Base-by-base conservation (phyloP, 2,113 vertebrate species). In the Ptychochromis oligacanthus region DNA sequence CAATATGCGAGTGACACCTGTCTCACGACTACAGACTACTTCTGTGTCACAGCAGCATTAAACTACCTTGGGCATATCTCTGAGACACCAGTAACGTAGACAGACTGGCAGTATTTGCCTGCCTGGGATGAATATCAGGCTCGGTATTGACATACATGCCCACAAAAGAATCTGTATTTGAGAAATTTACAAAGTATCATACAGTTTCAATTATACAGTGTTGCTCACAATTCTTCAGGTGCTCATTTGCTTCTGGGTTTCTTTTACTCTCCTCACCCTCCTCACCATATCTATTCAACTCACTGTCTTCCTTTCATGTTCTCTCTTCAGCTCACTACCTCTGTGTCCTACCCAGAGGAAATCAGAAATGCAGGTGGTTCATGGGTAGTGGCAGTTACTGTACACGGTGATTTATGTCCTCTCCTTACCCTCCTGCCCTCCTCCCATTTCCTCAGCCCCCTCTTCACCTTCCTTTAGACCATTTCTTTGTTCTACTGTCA, bases 331-430 rank as follows among this genome's bases (percentile, higher is more conserved):
- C 20, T 40, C 54, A 12, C 49, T 58, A 18, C 18, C 6, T 82
- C 55, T 76, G 62, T 56, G 9, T 70, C 46, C 65, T 79, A 65
- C 75, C 81, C 89, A 24, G 38, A 87, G 80, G 87, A 86, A 84
- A 84, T 82, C 86, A 85, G 70, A 87, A 60, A 79, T 81, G 24
- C 79, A 58, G 59, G 58, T 52, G 64, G 36, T 40, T 88, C 77
- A 78, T 64, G 40, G 13, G 52, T 72, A 49, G 60, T 49, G 76
- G 79, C 79, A 83, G 64, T 54, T 75, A 70, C 77, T 79, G 46
- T 81, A 62, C 82, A 60, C 56, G 0, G 75, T 91, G 91, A 89
- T 92, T 89, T 84, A 91, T 92, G 82, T 86, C 79, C 65, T 79
- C 24, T 18, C 34, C 9, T 15, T 86, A 49, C 24, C 79, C 80